Percentiles rank a stretch among this genome's conserved stretches.
phyloP scores from a whole-genome alignment of 1,140 invertebrate genomes.

The Hylaeus anthracinus region DNA sequence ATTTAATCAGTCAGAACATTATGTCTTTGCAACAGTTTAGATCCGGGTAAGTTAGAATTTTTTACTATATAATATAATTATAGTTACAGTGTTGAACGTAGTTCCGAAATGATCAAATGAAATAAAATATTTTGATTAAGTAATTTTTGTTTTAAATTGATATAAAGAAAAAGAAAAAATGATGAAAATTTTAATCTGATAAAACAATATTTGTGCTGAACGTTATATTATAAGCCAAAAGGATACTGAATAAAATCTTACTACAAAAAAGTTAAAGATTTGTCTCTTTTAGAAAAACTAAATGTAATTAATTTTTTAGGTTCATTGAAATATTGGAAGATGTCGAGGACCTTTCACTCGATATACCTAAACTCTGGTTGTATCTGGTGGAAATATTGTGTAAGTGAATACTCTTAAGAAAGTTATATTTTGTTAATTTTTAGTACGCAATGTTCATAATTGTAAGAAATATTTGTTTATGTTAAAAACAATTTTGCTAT shows the following conservation, averaged over 20 bases:
- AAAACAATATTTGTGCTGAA: slow-evolving; percentile 37
- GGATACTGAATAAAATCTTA: slow-evolving; percentile 65
- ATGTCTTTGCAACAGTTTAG: slow-evolving; percentile 41
- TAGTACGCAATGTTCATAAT: neutral
- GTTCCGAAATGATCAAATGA: neutral
- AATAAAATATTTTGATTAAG: slow-evolving; percentile 5
- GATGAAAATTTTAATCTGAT: slow-evolving; percentile 59
- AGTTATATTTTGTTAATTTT: neutral
- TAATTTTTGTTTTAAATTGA: neutral
- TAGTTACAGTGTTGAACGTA: neutral
- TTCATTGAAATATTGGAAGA: slow-evolving; percentile 82
- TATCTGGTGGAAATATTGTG: slow-evolving; percentile 86
- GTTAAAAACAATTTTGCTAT: slow-evolving; percentile 14
- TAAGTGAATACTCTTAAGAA: slow-evolving; percentile 70
- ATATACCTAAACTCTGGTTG: slow-evolving; percentile 88
- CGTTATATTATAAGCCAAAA: slow-evolving; percentile 68
- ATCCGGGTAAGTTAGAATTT: slow-evolving; percentile 49
- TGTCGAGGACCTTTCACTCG: slow-evolving; percentile 86
- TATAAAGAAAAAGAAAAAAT: slow-evolving; percentile 26
- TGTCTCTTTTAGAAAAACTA: slow-evolving; percentile 29
- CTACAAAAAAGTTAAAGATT: neutral
- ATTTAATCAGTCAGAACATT: slow-evolving; percentile 49
- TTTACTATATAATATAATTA: neutral
- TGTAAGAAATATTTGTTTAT: slow-evolving; percentile 9
- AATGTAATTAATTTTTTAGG: slow-evolving; percentile 64